Conservation (phyloP, 2,797 vertebrate species). For the Galago senegalensis region DNA sequence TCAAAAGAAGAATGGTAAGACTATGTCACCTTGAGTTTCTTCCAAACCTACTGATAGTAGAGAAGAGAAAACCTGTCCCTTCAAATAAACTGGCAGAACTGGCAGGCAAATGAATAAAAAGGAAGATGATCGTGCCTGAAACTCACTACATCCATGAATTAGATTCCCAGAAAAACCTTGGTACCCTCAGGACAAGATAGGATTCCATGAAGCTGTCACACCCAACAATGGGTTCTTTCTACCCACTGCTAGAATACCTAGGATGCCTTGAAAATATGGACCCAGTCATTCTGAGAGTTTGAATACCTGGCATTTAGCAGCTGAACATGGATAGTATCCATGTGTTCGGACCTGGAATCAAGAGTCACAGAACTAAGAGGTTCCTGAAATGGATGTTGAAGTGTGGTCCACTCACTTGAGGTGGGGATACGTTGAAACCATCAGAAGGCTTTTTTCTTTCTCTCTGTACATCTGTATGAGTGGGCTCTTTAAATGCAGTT, state of each 20-base stretch:
- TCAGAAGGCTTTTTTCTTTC: background rate
- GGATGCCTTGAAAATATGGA: slow-evolving; percentile 31
- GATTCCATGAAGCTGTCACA: slow-evolving; percentile 2
- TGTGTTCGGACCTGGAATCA: background rate
- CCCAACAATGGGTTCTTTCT: background rate
- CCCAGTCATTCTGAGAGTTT: background rate
- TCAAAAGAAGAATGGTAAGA: slow-evolving; percentile 52
- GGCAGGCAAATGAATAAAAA: background rate
- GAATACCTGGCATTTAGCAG: background rate
- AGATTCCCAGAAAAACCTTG: background rate
- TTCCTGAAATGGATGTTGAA: background rate
- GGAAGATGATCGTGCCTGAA: background rate
- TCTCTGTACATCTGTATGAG: background rate
- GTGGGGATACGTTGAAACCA: background rate
- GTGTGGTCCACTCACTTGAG: background rate
- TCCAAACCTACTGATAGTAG: slow-evolving; percentile 13
- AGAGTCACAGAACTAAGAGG: background rate
- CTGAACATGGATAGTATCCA: background rate
- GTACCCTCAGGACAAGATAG: background rate
- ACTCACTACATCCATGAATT: background rate
- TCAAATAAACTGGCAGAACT: background rate
- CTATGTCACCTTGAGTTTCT: slow-evolving; percentile 66
- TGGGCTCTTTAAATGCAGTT: background rate
- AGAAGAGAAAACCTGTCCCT: slow-evolving; percentile 15
- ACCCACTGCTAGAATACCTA: background rate